Evolutionary conservation across 2,113 vertebrate species (phyloP).

Genomic region (Megaceryle torquata): DNA sequence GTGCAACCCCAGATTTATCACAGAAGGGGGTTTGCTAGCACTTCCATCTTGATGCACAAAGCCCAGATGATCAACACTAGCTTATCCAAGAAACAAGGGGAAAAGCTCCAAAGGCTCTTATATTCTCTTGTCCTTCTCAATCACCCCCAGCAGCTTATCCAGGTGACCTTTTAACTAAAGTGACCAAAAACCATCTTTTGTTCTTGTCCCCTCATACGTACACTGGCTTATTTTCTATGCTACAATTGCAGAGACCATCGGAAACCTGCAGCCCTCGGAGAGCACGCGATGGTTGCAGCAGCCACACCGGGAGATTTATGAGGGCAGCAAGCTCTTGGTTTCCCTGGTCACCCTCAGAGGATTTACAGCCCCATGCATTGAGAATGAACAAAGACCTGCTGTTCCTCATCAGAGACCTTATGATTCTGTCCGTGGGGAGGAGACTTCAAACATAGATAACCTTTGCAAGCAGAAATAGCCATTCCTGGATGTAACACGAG

Average conservation of each 20-base stretch:
- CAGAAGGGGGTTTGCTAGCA: background rate
- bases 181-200: background rate
- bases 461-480: slow-evolving; percentile 24
- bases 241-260: background rate
- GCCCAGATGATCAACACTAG: background rate
- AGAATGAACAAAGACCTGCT: slow-evolving; percentile 55
- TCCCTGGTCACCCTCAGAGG: slow-evolving; percentile 4
- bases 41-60: background rate
- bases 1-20: background rate
- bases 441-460: slow-evolving; percentile 46
- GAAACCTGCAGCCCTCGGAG: background rate
- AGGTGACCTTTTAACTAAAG: background rate
- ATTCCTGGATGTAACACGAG: background rate
- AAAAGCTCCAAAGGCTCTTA: background rate
- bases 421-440: background rate
- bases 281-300: background rate
- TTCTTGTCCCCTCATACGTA: background rate
- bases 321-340: slow-evolving; percentile 28
- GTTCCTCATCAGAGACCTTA: slow-evolving; percentile 50
- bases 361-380: slow-evolving; percentile 34
- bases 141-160: background rate
- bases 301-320: slow-evolving; percentile 15
- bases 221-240: background rate
- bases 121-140: background rate
- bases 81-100: background rate